Conservation (phyloP, 2,888 invertebrate species). For the Rhingia campestris region DNA sequence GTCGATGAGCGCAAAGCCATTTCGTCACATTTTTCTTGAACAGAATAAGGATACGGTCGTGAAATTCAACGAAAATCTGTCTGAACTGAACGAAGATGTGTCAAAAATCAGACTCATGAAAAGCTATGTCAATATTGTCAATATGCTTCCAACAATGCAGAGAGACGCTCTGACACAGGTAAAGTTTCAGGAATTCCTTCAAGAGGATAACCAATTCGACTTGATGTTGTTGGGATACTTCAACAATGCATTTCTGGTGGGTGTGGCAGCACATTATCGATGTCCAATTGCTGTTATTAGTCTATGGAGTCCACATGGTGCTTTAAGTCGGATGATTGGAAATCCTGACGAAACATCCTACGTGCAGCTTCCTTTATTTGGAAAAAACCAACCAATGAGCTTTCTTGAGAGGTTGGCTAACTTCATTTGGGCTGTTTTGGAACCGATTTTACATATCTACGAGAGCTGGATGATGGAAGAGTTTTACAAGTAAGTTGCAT, state of each 20-base stretch:
- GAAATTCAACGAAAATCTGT: not conserved
- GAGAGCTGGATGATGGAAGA: conserved; percentile 27
- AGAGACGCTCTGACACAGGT: conserved; percentile 15
- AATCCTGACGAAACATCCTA: conserved; percentile 52
- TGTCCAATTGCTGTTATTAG: conserved; percentile 40
- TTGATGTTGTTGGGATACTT: conserved; percentile 58
- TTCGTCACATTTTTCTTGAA: conserved; percentile 33
- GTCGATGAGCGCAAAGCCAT: conserved; percentile 4
- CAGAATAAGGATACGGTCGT: not conserved
- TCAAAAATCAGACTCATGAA: conserved; percentile 21
- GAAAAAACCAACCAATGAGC: conserved; percentile 46
- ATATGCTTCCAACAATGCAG: conserved; percentile 27
- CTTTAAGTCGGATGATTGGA: conserved; percentile 53
- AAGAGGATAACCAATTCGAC: conserved; percentile 56
- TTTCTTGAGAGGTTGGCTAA: conserved; percentile 37
- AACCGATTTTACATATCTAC: conserved; percentile 21
- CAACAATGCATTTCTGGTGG: conserved; percentile 67
- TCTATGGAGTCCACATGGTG: conserved; percentile 23
- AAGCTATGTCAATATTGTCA: not conserved
- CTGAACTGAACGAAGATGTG: not conserved
- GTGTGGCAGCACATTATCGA: conserved; percentile 42
- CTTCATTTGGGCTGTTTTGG: conserved; percentile 36
- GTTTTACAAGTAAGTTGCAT: conserved; percentile 36
- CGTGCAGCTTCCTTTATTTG: conserved; percentile 47
- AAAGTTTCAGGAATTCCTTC: conserved; percentile 28